These are phyloP conservation scores for Sciurus carolinensis DNA, from an alignment of 2,797 vertebrate genomes.

Conservation along the genomic window DNA sequence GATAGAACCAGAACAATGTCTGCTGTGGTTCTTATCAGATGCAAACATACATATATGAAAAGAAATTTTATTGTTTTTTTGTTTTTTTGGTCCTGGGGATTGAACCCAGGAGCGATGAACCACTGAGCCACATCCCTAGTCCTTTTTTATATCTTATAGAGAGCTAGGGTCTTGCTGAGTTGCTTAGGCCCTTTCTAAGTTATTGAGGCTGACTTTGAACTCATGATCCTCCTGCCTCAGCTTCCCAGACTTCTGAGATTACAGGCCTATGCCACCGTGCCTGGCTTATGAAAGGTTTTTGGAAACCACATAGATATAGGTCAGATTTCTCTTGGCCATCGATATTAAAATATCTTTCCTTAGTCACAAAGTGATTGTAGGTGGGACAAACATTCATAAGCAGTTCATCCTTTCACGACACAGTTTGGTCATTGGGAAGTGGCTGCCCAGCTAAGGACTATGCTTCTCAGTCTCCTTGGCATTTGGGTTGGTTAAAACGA, in stretches of 20 bases:
- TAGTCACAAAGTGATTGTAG: background rate
- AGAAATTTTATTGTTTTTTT: no score
- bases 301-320: constrained; percentile 23
- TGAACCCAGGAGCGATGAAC: no score
- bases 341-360: background rate
- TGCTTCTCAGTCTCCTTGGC: background rate
- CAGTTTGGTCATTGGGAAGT: background rate
- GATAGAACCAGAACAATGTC: background rate
- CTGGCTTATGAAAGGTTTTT: background rate
- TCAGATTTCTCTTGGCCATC: constrained; percentile 31
- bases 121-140: no score
- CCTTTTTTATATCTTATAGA: no score
- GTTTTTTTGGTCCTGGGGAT: no score
- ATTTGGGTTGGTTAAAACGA: background rate
- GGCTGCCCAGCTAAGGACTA: background rate
- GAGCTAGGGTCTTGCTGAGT: no score
- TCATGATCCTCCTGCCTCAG: no score
- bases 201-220: no score
- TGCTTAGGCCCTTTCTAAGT: no score
- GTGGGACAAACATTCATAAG: background rate
- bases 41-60: background rate
- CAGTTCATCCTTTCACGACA: background rate
- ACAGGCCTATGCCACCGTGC: no score
- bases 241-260: no score
- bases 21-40: background rate